phyloP scores from a whole-genome alignment of 2,797 vertebrate genomes.

The Alcedo quadribrachys region DNA sequence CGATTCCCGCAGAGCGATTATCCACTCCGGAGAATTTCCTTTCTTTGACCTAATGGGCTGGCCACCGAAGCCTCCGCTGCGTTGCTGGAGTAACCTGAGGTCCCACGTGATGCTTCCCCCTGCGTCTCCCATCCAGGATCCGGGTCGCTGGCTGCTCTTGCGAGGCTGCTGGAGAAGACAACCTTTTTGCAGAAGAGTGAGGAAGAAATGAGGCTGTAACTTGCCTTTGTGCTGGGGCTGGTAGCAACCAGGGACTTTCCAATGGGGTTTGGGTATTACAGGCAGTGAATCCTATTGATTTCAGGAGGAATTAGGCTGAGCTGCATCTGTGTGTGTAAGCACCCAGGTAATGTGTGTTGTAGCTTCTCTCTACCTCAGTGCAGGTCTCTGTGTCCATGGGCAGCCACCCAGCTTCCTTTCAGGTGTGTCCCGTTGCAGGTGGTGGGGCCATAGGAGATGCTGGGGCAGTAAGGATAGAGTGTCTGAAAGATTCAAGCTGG shows the following conservation, averaged over 20 bases:
- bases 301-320: neutral
- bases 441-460: neutral
- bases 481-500: neutral
- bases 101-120: neutral
- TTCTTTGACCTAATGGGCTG: neutral
- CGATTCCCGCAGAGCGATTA: neutral
- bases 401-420: neutral
- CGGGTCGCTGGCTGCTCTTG: accelerated
- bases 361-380: neutral
- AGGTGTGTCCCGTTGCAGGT: neutral
- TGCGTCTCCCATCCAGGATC: neutral
- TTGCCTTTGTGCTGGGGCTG: neutral
- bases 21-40: neutral
- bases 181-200: neutral
- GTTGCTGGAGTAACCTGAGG: accelerated
- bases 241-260: neutral
- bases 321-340: neutral
- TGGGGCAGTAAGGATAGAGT: neutral
- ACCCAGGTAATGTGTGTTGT: neutral
- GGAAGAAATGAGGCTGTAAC: neutral
- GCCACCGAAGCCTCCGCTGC: neutral
- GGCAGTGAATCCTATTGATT: neutral
- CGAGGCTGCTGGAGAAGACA: neutral
- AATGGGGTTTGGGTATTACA: neutral
- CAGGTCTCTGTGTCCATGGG: neutral